Base-by-base conservation (phyloP, 1,140 invertebrate species). In the Drusus annulatus region DNA sequence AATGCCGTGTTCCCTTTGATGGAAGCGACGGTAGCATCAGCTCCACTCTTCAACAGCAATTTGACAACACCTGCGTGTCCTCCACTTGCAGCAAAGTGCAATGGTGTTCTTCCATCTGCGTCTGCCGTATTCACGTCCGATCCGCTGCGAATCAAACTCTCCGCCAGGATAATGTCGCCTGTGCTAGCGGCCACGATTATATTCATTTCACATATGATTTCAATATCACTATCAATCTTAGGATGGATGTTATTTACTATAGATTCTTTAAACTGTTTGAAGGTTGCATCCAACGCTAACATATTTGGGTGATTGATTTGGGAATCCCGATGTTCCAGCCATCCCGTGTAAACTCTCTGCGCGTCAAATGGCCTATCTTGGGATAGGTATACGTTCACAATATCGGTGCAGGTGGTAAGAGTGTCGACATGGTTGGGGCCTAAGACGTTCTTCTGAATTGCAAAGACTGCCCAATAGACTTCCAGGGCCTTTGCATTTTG, bases 121-220 rank as follows among this genome's bases (percentile, higher is more conserved):
- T 63, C 60, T 63, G 60, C 60, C 13, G 60, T 63, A 25, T 63
- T 63, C 21, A 63, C 60, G 23, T 63, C 16, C 7, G 19, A 28
- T 63, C 60, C 60, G 15, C 16, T 23, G 16, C 25, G 7, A 25
- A 28, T 28, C n/a, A 63, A 28, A 25, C 25, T 28, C 25, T 63
- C 60, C 25, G 31, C 19, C 15, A 8, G 19, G 21, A 15, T 15
- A 7, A 28, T 25, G 16, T 28, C 25, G 1, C 60, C 60, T 7
- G 28, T 8, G 21, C 21, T 63, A n/a, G 60, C 21, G 8, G 60
- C 19, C 10, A 7, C n/a, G 16, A 63, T 63, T 6, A 63, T 25
- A 10, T 21, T 25, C 25, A 23, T 21, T 16, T 63, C 19, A 25
- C 19, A 63, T 7, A 3, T 36, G 31, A 3, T 36, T 36, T 36